A percentile compares a stretch with the other conserved stretches of the same genome.
Evolutionary conservation across 2,797 vertebrate species (phyloP).

Genomic region (Catostomus latipinnis): DNA sequence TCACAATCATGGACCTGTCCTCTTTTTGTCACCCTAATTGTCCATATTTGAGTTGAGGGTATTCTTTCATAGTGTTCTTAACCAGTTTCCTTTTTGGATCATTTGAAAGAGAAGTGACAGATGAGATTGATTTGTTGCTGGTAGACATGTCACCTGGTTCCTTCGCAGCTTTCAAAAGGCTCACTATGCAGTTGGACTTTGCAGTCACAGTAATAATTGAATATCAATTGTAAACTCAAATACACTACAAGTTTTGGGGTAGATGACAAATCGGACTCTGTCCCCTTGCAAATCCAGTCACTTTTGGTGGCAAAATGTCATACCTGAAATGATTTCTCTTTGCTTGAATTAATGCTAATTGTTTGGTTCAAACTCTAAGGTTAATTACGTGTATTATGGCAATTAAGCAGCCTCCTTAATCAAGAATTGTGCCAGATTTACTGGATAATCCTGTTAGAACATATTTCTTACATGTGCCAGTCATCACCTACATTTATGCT

Average conservation of each 20-base stretch:
- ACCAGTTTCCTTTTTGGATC: background rate
- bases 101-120: constrained; percentile 39
- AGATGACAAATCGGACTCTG: constrained; percentile 70
- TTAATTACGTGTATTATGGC: constrained; percentile 34
- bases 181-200: constrained; percentile 56
- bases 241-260: constrained; percentile 63
- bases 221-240: constrained; percentile 71
- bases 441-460: constrained; percentile 20
- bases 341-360: constrained; percentile 22
- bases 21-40: constrained; percentile 20
- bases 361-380: constrained; percentile 33
- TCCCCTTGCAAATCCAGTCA: constrained; percentile 55
- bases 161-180: constrained; percentile 56
- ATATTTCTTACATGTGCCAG: constrained; percentile 18
- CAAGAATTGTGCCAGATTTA: background rate
- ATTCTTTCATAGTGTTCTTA: background rate
- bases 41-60: background rate
- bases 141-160: constrained; percentile 51
- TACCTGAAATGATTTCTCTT: constrained; percentile 27
- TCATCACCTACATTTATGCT: constrained; percentile 4
- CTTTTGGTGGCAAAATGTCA: constrained; percentile 44
- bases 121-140: constrained; percentile 66
- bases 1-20: constrained; percentile 50
- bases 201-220: constrained; percentile 72
- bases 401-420: background rate